phyloP scores from a whole-genome alignment of 2,113 vertebrate genomes.

The Arenaria interpres region DNA sequence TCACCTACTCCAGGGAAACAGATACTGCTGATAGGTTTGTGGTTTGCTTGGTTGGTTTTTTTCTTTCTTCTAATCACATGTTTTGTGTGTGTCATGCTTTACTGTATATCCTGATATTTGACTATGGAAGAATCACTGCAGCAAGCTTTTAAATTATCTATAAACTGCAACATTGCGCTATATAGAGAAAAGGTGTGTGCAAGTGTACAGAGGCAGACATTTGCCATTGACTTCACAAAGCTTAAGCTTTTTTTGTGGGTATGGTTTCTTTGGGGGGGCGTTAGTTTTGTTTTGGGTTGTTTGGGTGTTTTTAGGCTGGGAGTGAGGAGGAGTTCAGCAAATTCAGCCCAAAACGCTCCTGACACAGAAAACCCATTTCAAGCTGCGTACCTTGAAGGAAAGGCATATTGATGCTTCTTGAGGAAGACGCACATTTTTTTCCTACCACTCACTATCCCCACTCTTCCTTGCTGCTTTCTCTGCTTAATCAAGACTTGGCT shows the following conservation, averaged over 20 bases:
- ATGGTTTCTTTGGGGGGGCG: background rate
- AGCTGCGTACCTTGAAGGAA: background rate
- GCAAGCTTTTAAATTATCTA: constrained; percentile 3
- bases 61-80: background rate
- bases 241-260: background rate
- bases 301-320: background rate
- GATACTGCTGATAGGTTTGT: background rate
- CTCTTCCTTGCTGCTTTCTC: background rate
- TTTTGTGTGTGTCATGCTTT: background rate
- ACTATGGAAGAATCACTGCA: background rate
- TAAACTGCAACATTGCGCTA: background rate
- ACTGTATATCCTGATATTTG: background rate
- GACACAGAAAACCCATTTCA: background rate
- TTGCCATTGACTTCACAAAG: background rate
- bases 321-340: background rate
- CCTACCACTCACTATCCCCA: too few species aligned
- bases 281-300: background rate
- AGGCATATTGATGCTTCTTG: background rate
- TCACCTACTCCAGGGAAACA: background rate
- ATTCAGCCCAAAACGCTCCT: background rate
- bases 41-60: background rate
- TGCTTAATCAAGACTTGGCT: background rate
- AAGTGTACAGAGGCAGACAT: background rate
- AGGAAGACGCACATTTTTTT: background rate
- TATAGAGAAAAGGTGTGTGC: background rate